Percentiles rank a stretch among this genome's conserved stretches.
Evolutionary conservation across 1,140 invertebrate genomes (phyloP).

Genomic region (Drosophila grimshawi): DNA sequence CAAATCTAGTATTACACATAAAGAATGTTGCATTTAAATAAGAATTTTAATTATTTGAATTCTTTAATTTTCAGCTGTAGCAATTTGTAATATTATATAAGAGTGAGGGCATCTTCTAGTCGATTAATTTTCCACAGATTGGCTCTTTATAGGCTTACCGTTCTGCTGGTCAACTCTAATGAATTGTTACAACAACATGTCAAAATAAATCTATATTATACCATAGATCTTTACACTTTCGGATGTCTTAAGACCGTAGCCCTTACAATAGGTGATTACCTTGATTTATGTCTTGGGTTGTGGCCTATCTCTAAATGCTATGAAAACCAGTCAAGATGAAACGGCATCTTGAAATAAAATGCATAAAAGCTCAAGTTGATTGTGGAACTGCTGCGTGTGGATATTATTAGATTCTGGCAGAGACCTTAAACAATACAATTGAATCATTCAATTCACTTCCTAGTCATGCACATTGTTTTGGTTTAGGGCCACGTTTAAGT

Average conservation of each 20-base stretch:
- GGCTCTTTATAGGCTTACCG: conserved; percentile 7
- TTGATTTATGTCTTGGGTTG: conserved; percentile 31
- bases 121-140: not conserved
- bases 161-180: conserved; percentile 41
- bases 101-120: not conserved
- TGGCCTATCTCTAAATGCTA: conserved; percentile 11
- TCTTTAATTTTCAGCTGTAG: too few species aligned
- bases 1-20: too few species aligned
- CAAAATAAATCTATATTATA: conserved; percentile 29
- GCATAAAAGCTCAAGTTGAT: conserved; percentile 15
- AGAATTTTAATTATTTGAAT: too few species aligned
- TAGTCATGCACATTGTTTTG: conserved; percentile 41
- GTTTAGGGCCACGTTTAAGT: conserved; percentile 42
- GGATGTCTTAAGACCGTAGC: not conserved
- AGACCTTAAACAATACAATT: conserved; percentile 21
- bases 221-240: conserved; percentile 37
- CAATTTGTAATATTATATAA: too few species aligned
- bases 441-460: conserved; percentile 35
- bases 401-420: conserved; percentile 4
- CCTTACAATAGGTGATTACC: conserved; percentile 8
- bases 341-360: conserved; percentile 31
- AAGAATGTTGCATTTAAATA: too few species aligned
- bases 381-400: not conserved
- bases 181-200: conserved; percentile 33
- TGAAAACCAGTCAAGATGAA: conserved; percentile 12